Base-by-base conservation (phyloP, 2,797 vertebrate species). In the Ctenopoma multispine region DNA sequence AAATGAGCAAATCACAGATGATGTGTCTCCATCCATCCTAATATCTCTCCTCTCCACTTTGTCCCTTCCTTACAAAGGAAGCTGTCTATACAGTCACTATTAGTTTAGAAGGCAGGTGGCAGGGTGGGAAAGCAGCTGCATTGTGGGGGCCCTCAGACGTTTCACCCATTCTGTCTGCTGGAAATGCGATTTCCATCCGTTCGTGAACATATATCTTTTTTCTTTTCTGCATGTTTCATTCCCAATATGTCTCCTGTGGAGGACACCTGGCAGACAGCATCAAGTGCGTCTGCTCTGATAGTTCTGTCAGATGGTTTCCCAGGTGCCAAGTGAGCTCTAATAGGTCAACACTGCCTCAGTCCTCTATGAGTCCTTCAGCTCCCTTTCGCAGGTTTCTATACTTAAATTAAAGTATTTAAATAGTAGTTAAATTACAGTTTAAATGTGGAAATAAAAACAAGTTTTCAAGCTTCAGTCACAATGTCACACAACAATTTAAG, bases 91-190 rank as follows among this genome's bases (percentile, higher is more conserved):
- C 88, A 87, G 85, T 92, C 86, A 87, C 89, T 93, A 94, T 95
- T 94, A 94, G 93, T 95, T 95, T 92, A 95, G 83, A 77, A 75
- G 92, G 94, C 93, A 95, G 94, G 94, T 95, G 94, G 93, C 84
- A 80, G 89, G 84, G 90, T 80, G 85, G 88, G 80, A 87, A 87
- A 89, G 91, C 94, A 95, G 94, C 94, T 95, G 94, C 91, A 72
- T 78, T 38, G 60, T 87, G 89, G 91, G 82, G 85, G 87, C 89
- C 76, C 76, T 73, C 61, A 74, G 86, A 83, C 85, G 40, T 90
- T 77, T 89, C 87, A 84, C 82, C 87, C 87, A 73, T 83, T 84
- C 89, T 91, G 92, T 90, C 91, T 92, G 79, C 84, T 90, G 88
- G 84, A 95, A 95, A 95, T 95, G 93, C 66, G 91, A 95, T 94